Evolutionary conservation across 2,113 vertebrate genomes (phyloP).

Genomic region (Potamarius usumacintae): DNA sequence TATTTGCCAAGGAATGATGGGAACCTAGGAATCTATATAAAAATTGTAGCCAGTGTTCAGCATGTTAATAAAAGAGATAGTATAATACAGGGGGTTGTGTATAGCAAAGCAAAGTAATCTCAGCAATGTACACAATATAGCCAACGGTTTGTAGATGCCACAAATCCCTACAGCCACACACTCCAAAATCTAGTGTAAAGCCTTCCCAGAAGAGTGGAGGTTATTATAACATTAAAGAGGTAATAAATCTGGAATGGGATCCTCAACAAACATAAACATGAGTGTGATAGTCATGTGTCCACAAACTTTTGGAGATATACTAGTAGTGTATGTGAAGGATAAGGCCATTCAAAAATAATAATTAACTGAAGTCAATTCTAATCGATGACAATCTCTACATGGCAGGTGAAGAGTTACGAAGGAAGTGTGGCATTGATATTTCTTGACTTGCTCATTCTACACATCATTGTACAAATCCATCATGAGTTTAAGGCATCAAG

Average conservation of each 20-base stretch:
- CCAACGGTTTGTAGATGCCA: neutral
- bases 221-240: too few relatives aligned
- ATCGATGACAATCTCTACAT: neutral
- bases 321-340: neutral
- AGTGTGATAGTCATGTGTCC: neutral
- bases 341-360: neutral
- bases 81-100: neutral
- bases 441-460: neutral
- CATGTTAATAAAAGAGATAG: neutral
- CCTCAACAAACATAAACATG: too few relatives aligned
- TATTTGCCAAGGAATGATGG: neutral
- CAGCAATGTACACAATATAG: neutral
- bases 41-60: neutral
- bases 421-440: neutral
- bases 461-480: neutral
- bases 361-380: neutral
- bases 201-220: too few relatives aligned
- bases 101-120: neutral
- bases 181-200: too few relatives aligned
- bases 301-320: neutral
- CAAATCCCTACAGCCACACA: neutral
- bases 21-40: neutral
- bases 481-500: neutral
- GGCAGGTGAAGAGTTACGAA: neutral
- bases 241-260: too few relatives aligned